Evolutionary conservation across 2,113 vertebrate genomes (phyloP).

Genomic region (Isurus oxyrinchus): DNA sequence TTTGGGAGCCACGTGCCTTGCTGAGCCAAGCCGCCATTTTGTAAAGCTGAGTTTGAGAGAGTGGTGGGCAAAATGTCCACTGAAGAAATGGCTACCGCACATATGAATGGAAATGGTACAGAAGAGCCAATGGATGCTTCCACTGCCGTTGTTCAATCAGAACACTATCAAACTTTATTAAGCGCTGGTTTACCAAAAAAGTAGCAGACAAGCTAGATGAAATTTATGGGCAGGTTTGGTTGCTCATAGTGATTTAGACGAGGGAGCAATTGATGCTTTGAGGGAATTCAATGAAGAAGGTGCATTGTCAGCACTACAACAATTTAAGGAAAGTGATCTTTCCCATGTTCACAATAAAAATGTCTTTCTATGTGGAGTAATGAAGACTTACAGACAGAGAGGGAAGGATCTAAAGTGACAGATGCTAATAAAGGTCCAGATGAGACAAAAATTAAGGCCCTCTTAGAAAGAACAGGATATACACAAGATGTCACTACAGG

Average conservation of each 20-base stretch:
- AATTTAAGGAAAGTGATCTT: conserved; percentile 98
- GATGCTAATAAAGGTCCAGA: conserved; percentile 95
- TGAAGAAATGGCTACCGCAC: conserved; percentile 93
- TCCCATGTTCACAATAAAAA: conserved; percentile 99
- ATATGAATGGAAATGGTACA: conserved; percentile 94
- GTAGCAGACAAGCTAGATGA: conserved; percentile 97
- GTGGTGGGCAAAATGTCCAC: conserved; percentile 60
- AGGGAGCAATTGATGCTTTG: conserved; percentile 92
- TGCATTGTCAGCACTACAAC: conserved; percentile 87
- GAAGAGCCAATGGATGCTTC: conserved; percentile 96
- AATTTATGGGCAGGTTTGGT: conserved; percentile 97
- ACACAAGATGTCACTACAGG: conserved; percentile 96
- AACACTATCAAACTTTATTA: conserved; percentile 87
- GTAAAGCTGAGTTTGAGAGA: conserved; percentile 9
- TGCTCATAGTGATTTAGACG: conserved; percentile 95
- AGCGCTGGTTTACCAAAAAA: conserved; percentile 89
- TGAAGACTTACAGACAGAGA: conserved; percentile 97
- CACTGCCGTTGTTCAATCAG: conserved; percentile 77
- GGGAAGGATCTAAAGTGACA: conserved; percentile 91
- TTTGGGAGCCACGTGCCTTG: conserved; percentile 42
- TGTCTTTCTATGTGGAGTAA: conserved; percentile 98
- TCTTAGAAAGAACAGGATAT: conserved; percentile 88
- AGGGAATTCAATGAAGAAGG: conserved; percentile 98
- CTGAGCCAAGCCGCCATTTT: conserved; percentile 29
- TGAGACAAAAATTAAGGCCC: conserved; percentile 91